Conservation (phyloP, 2,113 vertebrate genomes). For the Chionodraco myersi region DNA sequence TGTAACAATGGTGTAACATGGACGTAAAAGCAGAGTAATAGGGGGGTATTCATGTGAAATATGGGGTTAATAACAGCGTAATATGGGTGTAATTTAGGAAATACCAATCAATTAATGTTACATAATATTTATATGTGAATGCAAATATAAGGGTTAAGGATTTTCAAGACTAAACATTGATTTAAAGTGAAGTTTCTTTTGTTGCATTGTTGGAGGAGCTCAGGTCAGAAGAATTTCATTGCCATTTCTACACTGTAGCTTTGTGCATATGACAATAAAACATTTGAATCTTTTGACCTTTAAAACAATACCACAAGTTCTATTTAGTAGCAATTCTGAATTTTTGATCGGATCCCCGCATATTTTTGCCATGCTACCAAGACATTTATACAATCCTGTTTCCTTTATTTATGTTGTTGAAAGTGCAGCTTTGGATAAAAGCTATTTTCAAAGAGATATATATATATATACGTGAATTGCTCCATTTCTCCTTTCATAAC, state of each 20-base stretch:
- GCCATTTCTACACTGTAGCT: no score
- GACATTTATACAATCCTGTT: neutral
- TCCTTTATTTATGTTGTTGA: neutral
- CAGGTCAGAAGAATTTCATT: no score
- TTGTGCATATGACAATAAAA: no score
- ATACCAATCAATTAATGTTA: no score
- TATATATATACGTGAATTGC: conserved; percentile 4
- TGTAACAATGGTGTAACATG: no score
- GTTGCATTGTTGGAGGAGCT: neutral
- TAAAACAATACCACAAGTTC: neutral
- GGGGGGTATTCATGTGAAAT: no score
- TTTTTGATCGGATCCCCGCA: neutral
- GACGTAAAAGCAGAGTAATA: no score
- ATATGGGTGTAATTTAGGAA: no score
- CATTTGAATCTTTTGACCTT: neutral
- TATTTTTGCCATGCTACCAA: neutral
- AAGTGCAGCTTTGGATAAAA: neutral
- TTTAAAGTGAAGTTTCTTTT: neutral
- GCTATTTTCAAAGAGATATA: neutral
- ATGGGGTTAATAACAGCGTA: no score
- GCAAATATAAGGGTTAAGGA: no score
- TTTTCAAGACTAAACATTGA: no score
- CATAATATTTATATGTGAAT: no score
- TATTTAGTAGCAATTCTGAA: neutral
- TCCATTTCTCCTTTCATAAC: conserved; percentile 57